Evolutionary conservation across 2,797 vertebrate species (phyloP).

Genomic region (Dromococcyx pavoninus): DNA sequence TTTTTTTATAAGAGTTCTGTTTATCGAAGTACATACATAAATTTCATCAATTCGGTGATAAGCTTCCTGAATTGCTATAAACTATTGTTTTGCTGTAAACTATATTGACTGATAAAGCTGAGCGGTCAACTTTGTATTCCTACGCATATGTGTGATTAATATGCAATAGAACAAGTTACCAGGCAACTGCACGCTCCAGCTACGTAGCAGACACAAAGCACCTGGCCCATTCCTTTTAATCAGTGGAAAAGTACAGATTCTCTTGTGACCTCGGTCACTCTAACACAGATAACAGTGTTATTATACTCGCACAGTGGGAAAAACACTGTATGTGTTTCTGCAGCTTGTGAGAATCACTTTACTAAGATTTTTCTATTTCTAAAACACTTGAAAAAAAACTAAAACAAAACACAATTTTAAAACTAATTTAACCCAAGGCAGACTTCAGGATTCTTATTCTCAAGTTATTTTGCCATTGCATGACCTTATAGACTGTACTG

Average conservation of each 20-base stretch:
- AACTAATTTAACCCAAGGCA: background rate
- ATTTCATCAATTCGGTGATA: background rate
- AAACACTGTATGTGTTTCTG: background rate
- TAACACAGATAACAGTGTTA: background rate
- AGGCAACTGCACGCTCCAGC: background rate
- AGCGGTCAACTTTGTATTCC: background rate
- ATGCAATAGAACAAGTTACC: background rate
- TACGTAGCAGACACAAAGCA: background rate
- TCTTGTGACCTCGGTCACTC: background rate
- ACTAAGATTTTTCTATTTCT: background rate
- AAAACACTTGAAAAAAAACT: background rate
- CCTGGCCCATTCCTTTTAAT: background rate
- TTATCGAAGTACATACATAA: background rate
- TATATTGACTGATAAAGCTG: background rate
- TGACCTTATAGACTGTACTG: background rate
- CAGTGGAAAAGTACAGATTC: constrained; percentile 1
- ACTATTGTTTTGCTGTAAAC: background rate
- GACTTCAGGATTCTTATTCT: background rate
- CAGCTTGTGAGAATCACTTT: background rate
- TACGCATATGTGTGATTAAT: background rate
- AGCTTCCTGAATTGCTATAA: background rate
- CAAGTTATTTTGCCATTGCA: background rate
- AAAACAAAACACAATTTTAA: background rate
- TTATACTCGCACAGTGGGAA: background rate
- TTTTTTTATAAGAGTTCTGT: background rate